Conservation (phyloP, 2,113 vertebrate species). For the Fregata magnificens region DNA sequence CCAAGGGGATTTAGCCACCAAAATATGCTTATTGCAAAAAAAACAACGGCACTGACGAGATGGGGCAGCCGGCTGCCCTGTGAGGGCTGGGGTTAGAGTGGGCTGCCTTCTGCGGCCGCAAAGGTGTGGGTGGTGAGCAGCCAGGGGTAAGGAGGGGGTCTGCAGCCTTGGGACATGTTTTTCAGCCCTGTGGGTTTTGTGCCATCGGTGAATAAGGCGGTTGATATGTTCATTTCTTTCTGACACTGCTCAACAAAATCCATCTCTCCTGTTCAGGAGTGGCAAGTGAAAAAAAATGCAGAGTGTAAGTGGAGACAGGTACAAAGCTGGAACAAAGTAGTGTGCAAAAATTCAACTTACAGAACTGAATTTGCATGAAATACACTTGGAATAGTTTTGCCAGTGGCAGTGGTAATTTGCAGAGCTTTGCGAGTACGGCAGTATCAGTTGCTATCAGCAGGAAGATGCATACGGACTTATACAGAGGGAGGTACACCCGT, state of each 20-base stretch:
- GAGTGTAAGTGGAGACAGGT: neutral
- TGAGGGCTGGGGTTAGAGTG: neutral
- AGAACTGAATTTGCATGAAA: neutral
- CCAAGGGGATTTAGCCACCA: neutral
- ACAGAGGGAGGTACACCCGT: neutral
- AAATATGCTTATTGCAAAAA: neutral
- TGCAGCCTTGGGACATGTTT: accelerated
- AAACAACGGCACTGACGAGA: neutral
- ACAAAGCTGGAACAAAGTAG: neutral
- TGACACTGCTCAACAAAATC: neutral
- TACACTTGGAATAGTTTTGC: accelerated
- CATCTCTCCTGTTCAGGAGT: neutral
- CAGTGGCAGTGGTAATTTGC: accelerated
- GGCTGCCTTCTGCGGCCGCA: accelerated
- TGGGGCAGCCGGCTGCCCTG: neutral
- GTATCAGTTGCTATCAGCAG: accelerated
- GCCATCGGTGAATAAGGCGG: accelerated
- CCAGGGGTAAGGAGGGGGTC: too few relatives aligned
- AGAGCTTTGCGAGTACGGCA: accelerated
- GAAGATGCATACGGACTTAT: accelerated
- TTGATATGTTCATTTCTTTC: neutral
- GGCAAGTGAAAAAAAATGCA: neutral
- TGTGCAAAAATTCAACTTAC: accelerated
- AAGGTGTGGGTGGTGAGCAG: neutral
- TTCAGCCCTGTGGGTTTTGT: neutral